phyloP scores from a whole-genome alignment of 2,888 invertebrate genomes.

The Eurois occulta region DNA sequence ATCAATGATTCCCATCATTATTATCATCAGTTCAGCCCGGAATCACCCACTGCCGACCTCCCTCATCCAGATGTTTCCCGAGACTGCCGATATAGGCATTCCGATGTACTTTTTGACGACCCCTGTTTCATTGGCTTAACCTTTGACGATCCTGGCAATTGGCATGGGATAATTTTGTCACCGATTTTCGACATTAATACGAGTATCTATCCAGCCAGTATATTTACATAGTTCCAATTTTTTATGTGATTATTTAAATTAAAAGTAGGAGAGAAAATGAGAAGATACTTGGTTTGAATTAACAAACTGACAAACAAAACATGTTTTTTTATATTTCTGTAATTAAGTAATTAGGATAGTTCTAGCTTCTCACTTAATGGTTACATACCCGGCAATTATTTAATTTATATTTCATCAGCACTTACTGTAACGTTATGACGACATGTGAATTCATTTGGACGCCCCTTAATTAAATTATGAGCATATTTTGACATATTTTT shows the following conservation, averaged over 20 bases:
- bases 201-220: too few species aligned
- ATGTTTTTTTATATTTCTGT: not conserved
- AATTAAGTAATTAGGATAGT: conserved; percentile 29
- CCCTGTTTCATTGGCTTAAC: not conserved
- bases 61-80: not conserved
- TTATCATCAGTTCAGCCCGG: not conserved
- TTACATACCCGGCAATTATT: conserved; percentile 51
- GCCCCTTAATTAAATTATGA: conserved; percentile 31
- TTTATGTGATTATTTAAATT: too few species aligned
- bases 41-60: not conserved
- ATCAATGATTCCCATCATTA: too few species aligned
- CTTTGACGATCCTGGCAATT: not conserved
- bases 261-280: too few species aligned
- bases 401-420: conserved; percentile 46
- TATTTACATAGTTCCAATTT: too few species aligned
- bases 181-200: not conserved
- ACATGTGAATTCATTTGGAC: not conserved
- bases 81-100: not conserved
- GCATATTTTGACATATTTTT: not conserved
- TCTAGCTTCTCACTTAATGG: conserved; percentile 43
- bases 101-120: not conserved
- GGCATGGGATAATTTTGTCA: not conserved
- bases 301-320: conserved; percentile 2
- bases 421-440: conserved; percentile 15
- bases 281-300: not conserved